phyloP scores from a whole-genome alignment of 2,888 invertebrate species.

The Opisthograptis luteolata region DNA sequence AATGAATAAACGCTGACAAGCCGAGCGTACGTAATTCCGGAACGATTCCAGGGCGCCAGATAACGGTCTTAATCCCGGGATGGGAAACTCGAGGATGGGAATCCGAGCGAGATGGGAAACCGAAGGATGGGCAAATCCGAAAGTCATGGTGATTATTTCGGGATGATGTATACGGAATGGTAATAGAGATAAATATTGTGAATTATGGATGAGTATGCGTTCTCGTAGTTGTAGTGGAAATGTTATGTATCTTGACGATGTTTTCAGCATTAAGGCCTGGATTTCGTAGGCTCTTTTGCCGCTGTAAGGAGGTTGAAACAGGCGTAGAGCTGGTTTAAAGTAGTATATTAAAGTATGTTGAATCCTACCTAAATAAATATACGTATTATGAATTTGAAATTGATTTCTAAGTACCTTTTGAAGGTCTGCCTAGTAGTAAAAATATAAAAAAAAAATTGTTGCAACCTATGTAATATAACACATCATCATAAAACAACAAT shows the following conservation, averaged over 20 bases:
- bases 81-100: conserved; percentile 18
- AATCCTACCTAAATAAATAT: no score
- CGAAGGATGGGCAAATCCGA: conserved; percentile 20
- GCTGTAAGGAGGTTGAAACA: no score
- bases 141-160: conserved; percentile 27
- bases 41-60: conserved; percentile 43
- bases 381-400: no score
- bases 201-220: conserved; percentile 10
- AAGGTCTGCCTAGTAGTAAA: no score
- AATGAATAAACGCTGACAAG: conserved; percentile 55
- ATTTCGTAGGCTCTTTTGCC: no score
- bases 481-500: no score
- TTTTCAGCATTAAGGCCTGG: no score
- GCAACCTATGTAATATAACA: no score
- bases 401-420: no score
- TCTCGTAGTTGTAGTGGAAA: not conserved
- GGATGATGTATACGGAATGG: conserved; percentile 21
- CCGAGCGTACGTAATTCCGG: conserved; percentile 42
- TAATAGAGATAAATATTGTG: conserved; percentile 25
- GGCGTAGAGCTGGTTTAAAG: no score
- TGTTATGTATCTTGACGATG: not conserved
- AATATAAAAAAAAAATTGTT: no score
- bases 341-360: no score
- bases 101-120: conserved; percentile 12
- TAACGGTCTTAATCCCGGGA: conserved; percentile 44